These are phyloP conservation scores for Chloroceryle aenea DNA, from an alignment of 2,113 vertebrate species.

Conservation along the genomic window DNA sequence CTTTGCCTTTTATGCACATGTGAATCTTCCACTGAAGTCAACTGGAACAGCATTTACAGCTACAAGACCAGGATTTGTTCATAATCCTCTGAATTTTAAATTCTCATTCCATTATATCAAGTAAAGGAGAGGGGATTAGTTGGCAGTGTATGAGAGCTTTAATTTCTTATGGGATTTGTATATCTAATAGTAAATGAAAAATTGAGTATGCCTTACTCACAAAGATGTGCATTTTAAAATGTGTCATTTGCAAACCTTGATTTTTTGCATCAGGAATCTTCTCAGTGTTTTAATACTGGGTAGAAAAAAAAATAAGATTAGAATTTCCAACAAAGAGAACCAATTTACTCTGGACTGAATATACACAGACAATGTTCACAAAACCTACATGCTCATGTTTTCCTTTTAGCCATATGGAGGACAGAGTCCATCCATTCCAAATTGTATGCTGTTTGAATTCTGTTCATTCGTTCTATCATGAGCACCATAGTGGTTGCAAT, in stretches of 20 bases:
- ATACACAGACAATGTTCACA: not conserved
- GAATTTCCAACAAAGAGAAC: not conserved
- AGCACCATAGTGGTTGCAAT: not conserved
- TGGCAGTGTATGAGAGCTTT: slow-evolving; percentile 3
- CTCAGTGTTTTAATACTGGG: not conserved
- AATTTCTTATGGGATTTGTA: slow-evolving; percentile 35
- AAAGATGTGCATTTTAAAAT: not conserved
- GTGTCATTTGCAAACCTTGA: not conserved
- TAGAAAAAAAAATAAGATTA: not conserved
- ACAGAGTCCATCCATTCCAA: not conserved
- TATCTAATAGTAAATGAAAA: slow-evolving; percentile 33
- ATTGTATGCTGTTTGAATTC: not conserved
- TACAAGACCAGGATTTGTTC: slow-evolving; percentile 37
- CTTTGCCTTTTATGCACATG: not conserved
- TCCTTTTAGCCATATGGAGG: not conserved
- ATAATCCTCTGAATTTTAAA: slow-evolving; percentile 58
- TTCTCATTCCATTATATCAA: slow-evolving; percentile 41
- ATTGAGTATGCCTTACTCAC: not conserved
- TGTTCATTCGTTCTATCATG: not conserved
- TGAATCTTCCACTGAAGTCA: slow-evolving; percentile 34
- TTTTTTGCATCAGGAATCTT: slow-evolving; percentile 4
- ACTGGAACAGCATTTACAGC: slow-evolving; percentile 25
- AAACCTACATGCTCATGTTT: not conserved
- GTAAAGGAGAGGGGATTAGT: slow-evolving; percentile 34
- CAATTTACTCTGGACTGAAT: not conserved